These are phyloP conservation scores for Alectoris magna DNA, from an alignment of 2,797 vertebrate species.

Conservation along the genomic window DNA sequence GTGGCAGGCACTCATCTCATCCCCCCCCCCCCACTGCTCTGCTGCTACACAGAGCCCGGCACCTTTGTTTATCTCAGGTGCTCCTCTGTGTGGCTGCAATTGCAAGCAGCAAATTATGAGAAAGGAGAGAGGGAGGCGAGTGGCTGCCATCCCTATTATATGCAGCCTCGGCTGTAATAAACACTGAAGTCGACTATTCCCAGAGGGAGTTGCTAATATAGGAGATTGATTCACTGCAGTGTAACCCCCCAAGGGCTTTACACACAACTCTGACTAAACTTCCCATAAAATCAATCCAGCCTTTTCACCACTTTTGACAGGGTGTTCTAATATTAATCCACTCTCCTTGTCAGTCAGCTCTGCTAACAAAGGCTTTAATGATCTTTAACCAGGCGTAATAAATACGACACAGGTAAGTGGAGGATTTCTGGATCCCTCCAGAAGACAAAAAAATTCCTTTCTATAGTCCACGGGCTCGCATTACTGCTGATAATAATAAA, in stretches of 20 bases:
- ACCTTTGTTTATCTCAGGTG: rapidly evolving
- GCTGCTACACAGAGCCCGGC: rapidly evolving
- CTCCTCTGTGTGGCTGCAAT: rapidly evolving
- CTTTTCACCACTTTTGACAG: constrained; percentile 79
- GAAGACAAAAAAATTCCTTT: background rate
- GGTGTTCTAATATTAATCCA: constrained; percentile 81
- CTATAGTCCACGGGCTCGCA: rapidly evolving
- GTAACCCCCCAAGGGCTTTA: constrained; percentile 73
- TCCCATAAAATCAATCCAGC: constrained; percentile 79
- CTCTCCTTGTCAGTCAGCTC: constrained; percentile 76
- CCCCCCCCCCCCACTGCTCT: background rate
- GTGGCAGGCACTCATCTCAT: background rate
- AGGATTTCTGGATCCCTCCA: background rate
- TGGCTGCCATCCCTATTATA: background rate
- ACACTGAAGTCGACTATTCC: constrained; percentile 67
- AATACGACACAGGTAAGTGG: constrained; percentile 33
- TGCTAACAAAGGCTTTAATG: constrained; percentile 75
- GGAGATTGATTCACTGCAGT: constrained; percentile 74
- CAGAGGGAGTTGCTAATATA: constrained; percentile 62
- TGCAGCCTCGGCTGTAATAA: constrained; percentile 57
- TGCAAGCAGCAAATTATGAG: rapidly evolving
- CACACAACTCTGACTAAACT: constrained; percentile 75
- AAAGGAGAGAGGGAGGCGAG: background rate
- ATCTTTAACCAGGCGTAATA: constrained; percentile 76
- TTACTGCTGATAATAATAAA: background rate